These are phyloP conservation scores for Acrocephalus scirpaceus DNA, from an alignment of 2,797 vertebrate genomes.

Conservation along the genomic window DNA sequence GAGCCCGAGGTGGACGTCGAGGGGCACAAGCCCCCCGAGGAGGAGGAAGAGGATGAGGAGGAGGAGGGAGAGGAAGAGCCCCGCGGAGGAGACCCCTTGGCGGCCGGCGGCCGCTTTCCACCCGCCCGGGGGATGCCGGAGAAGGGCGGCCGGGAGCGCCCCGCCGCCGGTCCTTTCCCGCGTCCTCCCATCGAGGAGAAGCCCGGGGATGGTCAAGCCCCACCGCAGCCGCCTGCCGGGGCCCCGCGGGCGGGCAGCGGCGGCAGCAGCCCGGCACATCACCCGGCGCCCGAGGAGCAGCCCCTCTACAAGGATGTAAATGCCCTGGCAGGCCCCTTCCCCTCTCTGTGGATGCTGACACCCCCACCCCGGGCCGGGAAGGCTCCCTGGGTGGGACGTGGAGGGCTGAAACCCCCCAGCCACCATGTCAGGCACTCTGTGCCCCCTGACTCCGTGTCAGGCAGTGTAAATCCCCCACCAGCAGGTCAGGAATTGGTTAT, in stretches of 20 bases:
- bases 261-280: slow-evolving; percentile 74
- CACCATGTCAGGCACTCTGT: no score
- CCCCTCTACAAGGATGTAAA: slow-evolving; percentile 96
- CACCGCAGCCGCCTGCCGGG: background rate
- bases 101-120: slow-evolving; percentile 17
- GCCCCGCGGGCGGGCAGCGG: slow-evolving; percentile 25
- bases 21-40: slow-evolving; percentile 81
- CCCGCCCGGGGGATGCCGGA: slow-evolving; percentile 66
- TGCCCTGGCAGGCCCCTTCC: slow-evolving; percentile 81
- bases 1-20: slow-evolving; percentile 83
- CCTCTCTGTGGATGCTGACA: slow-evolving; percentile 85
- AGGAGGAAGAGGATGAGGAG: slow-evolving; percentile 80
- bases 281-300: slow-evolving; percentile 84
- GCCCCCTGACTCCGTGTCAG: fast-evolving
- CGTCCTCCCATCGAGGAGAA: slow-evolving; percentile 62
- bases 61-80: slow-evolving; percentile 71
- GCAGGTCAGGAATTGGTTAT: fast-evolving
- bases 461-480: fast-evolving
- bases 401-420: fast-evolving
- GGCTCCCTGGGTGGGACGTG: background rate
- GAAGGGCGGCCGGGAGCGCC: slow-evolving; percentile 71
- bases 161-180: slow-evolving; percentile 16
- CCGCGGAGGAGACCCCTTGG: slow-evolving; percentile 58
- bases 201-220: slow-evolving; percentile 16
- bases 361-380: slow-evolving; percentile 45